Conservation (phyloP, 2,113 vertebrate species). For the Mirounga angustirostris region DNA sequence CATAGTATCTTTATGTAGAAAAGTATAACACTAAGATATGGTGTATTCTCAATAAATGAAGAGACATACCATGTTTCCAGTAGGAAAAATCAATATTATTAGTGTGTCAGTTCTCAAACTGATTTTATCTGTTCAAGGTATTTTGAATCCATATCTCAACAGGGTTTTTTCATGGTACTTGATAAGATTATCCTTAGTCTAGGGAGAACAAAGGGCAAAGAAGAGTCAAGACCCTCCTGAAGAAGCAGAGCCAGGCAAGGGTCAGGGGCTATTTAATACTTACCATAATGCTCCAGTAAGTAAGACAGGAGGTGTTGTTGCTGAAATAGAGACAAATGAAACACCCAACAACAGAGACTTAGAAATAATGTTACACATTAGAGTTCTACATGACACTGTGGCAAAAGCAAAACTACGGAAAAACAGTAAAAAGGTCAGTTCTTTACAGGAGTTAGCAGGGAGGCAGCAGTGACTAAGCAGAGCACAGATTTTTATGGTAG, state of each 20-base stretch:
- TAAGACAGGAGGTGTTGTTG: neutral
- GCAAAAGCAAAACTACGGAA: neutral
- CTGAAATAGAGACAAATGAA: neutral
- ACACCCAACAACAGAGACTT: neutral
- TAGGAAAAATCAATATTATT: neutral
- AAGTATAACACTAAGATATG: neutral
- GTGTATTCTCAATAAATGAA: neutral
- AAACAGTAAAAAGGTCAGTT: neutral
- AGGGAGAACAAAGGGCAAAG: neutral
- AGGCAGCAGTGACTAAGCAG: neutral
- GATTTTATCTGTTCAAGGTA: neutral
- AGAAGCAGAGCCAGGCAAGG: neutral
- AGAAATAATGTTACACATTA: neutral
- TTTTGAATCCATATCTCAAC: neutral
- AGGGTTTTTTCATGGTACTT: conserved; percentile 6
- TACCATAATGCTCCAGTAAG: neutral
- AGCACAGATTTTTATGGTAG: neutral
- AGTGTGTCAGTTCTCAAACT: neutral
- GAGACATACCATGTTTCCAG: neutral
- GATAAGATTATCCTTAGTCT: neutral
- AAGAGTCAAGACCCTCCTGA: neutral
- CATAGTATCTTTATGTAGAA: neutral
- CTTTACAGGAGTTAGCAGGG: neutral
- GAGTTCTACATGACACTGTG: neutral
- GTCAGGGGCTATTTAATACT: neutral